Evolutionary conservation across 2,888 invertebrate genomes (phyloP).

Genomic region (Scelioninae gen. 2): DNA sequence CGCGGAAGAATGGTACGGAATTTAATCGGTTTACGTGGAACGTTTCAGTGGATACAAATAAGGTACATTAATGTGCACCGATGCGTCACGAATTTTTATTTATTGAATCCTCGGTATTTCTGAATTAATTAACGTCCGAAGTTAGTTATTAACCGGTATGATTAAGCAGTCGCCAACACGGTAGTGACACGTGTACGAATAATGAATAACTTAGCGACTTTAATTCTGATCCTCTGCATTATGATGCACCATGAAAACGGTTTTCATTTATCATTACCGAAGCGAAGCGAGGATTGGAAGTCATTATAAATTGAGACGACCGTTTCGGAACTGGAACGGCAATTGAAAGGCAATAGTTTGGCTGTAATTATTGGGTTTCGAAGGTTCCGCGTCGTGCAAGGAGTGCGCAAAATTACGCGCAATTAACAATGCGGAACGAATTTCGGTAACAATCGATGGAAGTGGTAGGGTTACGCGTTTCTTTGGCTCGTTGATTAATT

Average conservation of each 20-base stretch:
- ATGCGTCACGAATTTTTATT: constrained; percentile 24
- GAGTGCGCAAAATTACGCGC: too few species aligned
- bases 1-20: background rate
- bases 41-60: constrained; percentile 3
- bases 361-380: too few species aligned
- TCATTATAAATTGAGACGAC: constrained; percentile 1
- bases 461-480: too few species aligned
- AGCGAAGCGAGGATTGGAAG: constrained; percentile 3
- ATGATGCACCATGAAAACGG: constrained; percentile 4
- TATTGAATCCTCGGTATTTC: background rate
- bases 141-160: constrained; percentile 12
- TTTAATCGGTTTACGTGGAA: constrained; percentile 13
- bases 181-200: constrained; percentile 2
- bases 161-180: constrained; percentile 10
- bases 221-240: constrained; percentile 6
- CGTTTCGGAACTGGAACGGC: constrained; percentile 13
- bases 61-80: constrained; percentile 1
- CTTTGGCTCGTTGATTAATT: too few species aligned
- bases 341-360: too few species aligned
- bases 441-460: too few species aligned
- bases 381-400: too few species aligned
- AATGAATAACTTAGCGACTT: constrained; percentile 15
- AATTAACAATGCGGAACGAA: too few species aligned
- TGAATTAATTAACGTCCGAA: background rate
- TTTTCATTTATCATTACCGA: constrained; percentile 2